Base-by-base conservation (phyloP, 2,113 vertebrate species). In the Otocyon megalotis region DNA sequence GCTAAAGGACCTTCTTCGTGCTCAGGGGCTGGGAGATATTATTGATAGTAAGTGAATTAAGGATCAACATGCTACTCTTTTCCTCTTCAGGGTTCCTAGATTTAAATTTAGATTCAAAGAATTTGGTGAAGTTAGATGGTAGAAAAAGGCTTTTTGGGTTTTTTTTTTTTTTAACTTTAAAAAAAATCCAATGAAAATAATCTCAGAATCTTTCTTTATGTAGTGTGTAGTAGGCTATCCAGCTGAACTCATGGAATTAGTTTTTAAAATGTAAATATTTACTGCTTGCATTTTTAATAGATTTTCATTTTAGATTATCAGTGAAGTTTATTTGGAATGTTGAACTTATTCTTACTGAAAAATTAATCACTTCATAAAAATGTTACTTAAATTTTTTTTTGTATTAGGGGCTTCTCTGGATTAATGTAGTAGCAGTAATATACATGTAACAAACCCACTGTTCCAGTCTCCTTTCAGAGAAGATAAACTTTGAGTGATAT, bases 11-110 rank as follows among this genome's bases (percentile, higher is more conserved):
- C 99, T 99, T 54, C 99, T 99, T 89, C 99, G 99, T 14, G 99
- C 99, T 37, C 99, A 99, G 97, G 99, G 99, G 0, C 99, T 99
- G 87, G 99, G 99, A 71, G 99, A 99, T 97, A 99, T 99, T 97
- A 99, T 99, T 90, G 99, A 99, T 98, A 99, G 99, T 99, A 99
- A 99, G 99, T 99, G 90, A 83, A 93, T 92, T 95, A 71, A 94
- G 62, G 15, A 54, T 22, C 53, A 80, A 2, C 11, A 13, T 0
- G 74, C 32, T 26, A 79, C 22, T 50, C 60, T 22, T 72, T 93
- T 67, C 26, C 30, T 50, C 77, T 77, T 37, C 65, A 87, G 43
- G 11, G 53, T 69, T 88, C 56, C 60, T 26, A 16, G 43, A 26
- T 16, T 37, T 81, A 79, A 88, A 72, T n/a, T n/a, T 20, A 9